Conservation (phyloP, 2,888 invertebrate genomes). For the Ceramica pisi region DNA sequence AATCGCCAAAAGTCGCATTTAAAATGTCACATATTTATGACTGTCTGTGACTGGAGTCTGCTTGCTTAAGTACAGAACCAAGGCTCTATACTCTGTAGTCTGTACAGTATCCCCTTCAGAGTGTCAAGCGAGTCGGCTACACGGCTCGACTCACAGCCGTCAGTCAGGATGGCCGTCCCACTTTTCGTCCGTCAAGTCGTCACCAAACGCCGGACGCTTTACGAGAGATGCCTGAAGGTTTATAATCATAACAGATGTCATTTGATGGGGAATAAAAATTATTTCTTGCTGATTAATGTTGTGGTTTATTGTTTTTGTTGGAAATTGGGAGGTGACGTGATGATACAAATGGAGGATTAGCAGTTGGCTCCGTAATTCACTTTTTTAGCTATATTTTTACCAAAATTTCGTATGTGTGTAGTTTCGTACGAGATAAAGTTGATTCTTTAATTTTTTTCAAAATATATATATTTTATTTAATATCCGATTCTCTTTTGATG, state of each 20-base stretch:
- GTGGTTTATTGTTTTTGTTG: conserved; percentile 23
- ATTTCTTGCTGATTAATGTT: conserved; percentile 42
- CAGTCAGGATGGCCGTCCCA: conserved; percentile 22
- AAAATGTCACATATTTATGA: too few relatives aligned
- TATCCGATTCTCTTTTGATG: too few relatives aligned
- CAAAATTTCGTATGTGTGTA: too few relatives aligned
- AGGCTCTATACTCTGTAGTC: not conserved
- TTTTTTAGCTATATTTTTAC: not conserved
- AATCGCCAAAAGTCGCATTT: too few relatives aligned
- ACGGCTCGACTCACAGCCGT: conserved; percentile 10
- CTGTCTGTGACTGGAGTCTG: too few relatives aligned
- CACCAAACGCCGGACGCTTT: conserved; percentile 30
- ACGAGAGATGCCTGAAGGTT: conserved; percentile 56
- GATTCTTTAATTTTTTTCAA: too few relatives aligned
- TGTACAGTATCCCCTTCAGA: conserved; percentile 9
- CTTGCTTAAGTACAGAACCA: not conserved
- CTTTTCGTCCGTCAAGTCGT: conserved; percentile 28
- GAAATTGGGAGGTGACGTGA: not conserved
- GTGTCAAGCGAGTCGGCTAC: conserved; percentile 22
- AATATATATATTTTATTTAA: too few relatives aligned
- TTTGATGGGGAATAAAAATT: conserved; percentile 62
- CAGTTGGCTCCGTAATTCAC: not conserved
- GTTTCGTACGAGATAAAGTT: too few relatives aligned
- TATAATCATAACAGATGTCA: conserved; percentile 64
- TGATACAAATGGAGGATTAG: not conserved